These are phyloP conservation scores for Rhincodon typus DNA, from an alignment of 2,797 vertebrate species.

Conservation along the genomic window DNA sequence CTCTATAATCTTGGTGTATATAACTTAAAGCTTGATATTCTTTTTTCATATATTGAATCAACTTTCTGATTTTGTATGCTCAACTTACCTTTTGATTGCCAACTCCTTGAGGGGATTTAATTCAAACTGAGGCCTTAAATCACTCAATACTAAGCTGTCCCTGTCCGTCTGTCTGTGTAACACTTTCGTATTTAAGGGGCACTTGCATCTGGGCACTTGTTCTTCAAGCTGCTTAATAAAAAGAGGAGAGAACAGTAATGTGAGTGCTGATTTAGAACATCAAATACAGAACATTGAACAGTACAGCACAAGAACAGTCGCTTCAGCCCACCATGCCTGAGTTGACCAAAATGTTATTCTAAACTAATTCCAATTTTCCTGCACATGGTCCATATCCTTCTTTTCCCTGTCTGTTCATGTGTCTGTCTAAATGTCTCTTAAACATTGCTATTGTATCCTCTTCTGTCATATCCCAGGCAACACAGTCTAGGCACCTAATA, in stretches of 20 bases:
- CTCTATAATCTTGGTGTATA: not conserved
- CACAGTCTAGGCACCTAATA: too few relatives aligned
- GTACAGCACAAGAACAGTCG: too few relatives aligned
- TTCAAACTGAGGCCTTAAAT: slow-evolving; percentile 27
- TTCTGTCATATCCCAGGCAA: too few relatives aligned
- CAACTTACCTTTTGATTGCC: not conserved
- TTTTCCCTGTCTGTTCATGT: too few relatives aligned
- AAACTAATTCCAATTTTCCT: too few relatives aligned
- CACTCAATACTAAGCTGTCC: slow-evolving; percentile 34
- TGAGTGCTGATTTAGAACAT: not conserved
- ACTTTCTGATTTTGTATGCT: slow-evolving; percentile 14
- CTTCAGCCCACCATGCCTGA: too few relatives aligned
- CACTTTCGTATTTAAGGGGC: slow-evolving; percentile 26
- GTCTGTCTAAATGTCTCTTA: too few relatives aligned
- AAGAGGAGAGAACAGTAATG: not conserved
- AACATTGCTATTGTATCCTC: too few relatives aligned
- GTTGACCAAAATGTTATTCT: too few relatives aligned
- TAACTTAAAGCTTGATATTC: not conserved
- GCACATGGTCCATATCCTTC: too few relatives aligned
- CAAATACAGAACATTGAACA: too few relatives aligned
- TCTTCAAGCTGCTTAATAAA: not conserved
- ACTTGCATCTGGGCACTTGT: not conserved
- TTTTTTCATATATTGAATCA: slow-evolving; percentile 1
- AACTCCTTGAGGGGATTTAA: slow-evolving; percentile 25
- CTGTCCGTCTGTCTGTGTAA: slow-evolving; percentile 31